Base-by-base conservation (phyloP, 1,140 invertebrate species). In the Geopemphigus sp. region DNA sequence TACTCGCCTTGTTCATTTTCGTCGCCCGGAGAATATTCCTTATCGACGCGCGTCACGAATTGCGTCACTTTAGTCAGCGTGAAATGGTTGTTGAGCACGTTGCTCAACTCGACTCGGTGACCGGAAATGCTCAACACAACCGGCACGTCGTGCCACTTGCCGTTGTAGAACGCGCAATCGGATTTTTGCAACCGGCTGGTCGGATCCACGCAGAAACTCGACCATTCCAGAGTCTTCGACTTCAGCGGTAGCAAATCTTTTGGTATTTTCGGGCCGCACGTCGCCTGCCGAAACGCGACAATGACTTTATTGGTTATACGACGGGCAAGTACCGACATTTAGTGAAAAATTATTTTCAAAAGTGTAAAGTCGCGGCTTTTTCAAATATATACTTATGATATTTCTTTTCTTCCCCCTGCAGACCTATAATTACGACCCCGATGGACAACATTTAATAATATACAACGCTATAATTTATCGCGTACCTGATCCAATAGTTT, bases 401-500 rank as follows among this genome's bases (percentile, higher is more conserved):
- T n/a, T n/a, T n/a, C n/a, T n/a, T n/a, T n/a, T n/a, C n/a, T n/a
- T n/a, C n/a, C n/a, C n/a, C n/a, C n/a, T n/a, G n/a, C n/a, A n/a
- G n/a, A n/a, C n/a, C n/a, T n/a, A n/a, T n/a, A n/a, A n/a, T n/a
- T n/a, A n/a, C n/a, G n/a, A n/a, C n/a, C n/a, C n/a, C n/a, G n/a
- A n/a, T n/a, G n/a, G n/a, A n/a, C n/a, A n/a, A n/a, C n/a, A n/a
- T n/a, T n/a, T n/a, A n/a, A n/a, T n/a, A n/a, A n/a, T n/a, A n/a
- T n/a, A n/a, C n/a, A n/a, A n/a, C n/a, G n/a, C n/a, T n/a, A n/a
- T n/a, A 50, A 50, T 50, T 8, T 19, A 54, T 15, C 15, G 15
- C 6, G 19, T 19, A 93, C 93, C 88, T 93, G 92, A 84, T 94
- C 92, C 64, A 94, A 86, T 83, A 95, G 90, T 86, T 94, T 93